A percentile compares a stretch with the other conserved stretches of the same genome.
Evolutionary conservation across 2,888 invertebrate species (phyloP).

Genomic region (Cantharis lateralis): DNA sequence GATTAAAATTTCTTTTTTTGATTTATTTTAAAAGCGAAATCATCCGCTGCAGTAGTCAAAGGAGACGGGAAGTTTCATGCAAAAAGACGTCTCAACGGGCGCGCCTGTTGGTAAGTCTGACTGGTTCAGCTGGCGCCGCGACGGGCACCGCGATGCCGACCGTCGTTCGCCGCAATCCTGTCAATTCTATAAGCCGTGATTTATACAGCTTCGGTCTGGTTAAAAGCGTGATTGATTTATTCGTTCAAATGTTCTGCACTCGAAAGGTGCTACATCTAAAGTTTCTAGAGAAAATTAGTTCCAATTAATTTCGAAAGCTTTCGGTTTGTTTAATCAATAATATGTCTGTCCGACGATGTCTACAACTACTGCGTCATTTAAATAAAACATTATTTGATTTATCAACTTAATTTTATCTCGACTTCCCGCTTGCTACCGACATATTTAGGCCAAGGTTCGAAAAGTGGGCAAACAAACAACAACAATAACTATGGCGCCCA

Average conservation of each 20-base stretch:
- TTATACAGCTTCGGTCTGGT: constrained; percentile 33
- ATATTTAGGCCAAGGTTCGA: too few relatives aligned
- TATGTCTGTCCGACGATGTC: constrained; percentile 10
- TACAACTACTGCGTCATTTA: constrained; percentile 22
- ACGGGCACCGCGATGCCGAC: constrained; percentile 24
- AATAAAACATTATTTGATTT: constrained; percentile 5
- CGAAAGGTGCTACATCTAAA: constrained; percentile 19
- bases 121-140: constrained; percentile 26
- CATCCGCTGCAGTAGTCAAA: neutral
- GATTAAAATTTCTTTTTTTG: neutral
- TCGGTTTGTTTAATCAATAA: constrained; percentile 26
- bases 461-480: too few relatives aligned
- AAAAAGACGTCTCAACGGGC: constrained; percentile 16
- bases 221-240: constrained; percentile 36
- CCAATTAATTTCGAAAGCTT: constrained; percentile 25
- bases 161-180: constrained; percentile 25
- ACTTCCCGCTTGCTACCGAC: too few relatives aligned
- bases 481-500: neutral
- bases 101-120: constrained; percentile 15
- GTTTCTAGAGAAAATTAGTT: constrained; percentile 22
- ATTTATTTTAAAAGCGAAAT: neutral
- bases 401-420: neutral
- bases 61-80: neutral
- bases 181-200: constrained; percentile 35
- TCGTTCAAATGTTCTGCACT: constrained; percentile 27